phyloP scores from a whole-genome alignment of 2,113 vertebrate species.

The Entomyzon cyanotis region DNA sequence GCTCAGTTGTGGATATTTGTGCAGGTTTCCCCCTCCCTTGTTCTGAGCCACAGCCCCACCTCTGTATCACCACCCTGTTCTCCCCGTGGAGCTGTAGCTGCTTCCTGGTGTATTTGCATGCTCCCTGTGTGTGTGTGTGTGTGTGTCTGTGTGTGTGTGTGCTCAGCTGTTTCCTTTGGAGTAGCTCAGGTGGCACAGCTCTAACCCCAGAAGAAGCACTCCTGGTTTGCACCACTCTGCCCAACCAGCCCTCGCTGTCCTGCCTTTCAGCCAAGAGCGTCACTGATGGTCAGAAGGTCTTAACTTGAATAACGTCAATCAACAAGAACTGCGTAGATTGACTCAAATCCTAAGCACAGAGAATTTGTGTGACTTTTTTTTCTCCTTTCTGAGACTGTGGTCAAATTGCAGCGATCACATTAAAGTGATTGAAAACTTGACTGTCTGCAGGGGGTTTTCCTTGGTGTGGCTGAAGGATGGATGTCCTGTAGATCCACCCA shows the following conservation, averaged over 20 bases:
- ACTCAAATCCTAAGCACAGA: constrained; percentile 51
- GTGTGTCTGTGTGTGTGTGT: neutral
- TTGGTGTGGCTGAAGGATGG: neutral
- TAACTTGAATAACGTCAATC: constrained; percentile 11
- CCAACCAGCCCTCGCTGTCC: neutral
- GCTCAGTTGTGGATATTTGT: neutral
- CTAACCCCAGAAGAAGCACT: constrained; percentile 16
- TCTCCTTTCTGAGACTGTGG: constrained; percentile 24
- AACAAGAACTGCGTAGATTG: constrained; percentile 8
- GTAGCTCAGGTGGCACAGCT: constrained; percentile 28
- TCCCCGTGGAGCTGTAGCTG: neutral
- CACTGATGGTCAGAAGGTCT: constrained; percentile 32
- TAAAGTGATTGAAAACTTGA: constrained; percentile 51
- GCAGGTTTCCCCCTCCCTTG: neutral
- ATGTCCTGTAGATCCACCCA: neutral
- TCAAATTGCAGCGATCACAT: constrained; percentile 59
- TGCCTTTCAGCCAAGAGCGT: constrained; percentile 34
- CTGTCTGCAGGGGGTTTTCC: constrained; percentile 42
- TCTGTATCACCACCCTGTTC: neutral
- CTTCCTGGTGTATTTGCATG: constrained; percentile 7
- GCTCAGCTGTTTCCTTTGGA: neutral
- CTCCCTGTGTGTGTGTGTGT: too few relatives aligned
- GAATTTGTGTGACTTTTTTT: neutral
- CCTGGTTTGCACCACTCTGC: neutral
- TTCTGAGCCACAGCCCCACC: neutral